Percentiles rank a stretch among this genome's conserved stretches.
Conservation (phyloP, 2,797 vertebrate genomes). For the Oryzias dopingdopingensis region DNA sequence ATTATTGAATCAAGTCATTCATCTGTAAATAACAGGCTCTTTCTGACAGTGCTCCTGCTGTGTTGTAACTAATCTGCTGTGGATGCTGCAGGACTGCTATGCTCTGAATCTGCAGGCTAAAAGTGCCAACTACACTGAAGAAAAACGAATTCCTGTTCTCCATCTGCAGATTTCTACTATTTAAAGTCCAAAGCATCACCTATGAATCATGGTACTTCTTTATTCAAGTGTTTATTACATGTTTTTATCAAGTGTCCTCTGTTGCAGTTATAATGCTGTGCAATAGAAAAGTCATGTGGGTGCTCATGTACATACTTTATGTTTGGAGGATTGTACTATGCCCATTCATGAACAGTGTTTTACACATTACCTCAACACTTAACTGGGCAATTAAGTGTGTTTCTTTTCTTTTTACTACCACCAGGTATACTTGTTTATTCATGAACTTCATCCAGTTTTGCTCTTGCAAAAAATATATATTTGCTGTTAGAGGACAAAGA, state of each 20-base stretch:
- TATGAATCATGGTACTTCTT: slow-evolving; percentile 13
- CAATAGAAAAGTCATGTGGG: slow-evolving; percentile 42
- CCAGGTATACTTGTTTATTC: slow-evolving; percentile 25
- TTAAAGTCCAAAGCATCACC: slow-evolving; percentile 24
- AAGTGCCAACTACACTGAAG: slow-evolving; percentile 34
- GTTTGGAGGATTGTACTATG: slow-evolving; percentile 78
- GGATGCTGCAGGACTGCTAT: slow-evolving; percentile 8
- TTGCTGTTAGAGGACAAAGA: slow-evolving; percentile 43
- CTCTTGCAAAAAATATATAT: slow-evolving; percentile 30
- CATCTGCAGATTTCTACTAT: slow-evolving; percentile 26
- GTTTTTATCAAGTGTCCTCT: slow-evolving; percentile 14
- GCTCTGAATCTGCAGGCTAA: slow-evolving; percentile 34
- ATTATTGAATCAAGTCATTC: slow-evolving; percentile 2
- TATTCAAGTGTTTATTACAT: slow-evolving; percentile 9
- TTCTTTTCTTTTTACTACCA: slow-evolving; percentile 42
- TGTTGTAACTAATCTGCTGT: slow-evolving; percentile 56
- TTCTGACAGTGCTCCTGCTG: slow-evolving; percentile 28
- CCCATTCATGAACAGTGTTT: slow-evolving; percentile 71
- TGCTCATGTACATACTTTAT: slow-evolving; percentile 57
- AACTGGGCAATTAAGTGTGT: slow-evolving; percentile 70
- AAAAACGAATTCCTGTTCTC: slow-evolving; percentile 18
- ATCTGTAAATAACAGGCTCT: slow-evolving; percentile 23
- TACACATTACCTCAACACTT: slow-evolving; percentile 80
- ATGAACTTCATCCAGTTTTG: slow-evolving; percentile 45
- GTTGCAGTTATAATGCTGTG: slow-evolving; percentile 35